Conservation (phyloP, 2,113 vertebrate species). For the Amphilophus citrinellus region DNA sequence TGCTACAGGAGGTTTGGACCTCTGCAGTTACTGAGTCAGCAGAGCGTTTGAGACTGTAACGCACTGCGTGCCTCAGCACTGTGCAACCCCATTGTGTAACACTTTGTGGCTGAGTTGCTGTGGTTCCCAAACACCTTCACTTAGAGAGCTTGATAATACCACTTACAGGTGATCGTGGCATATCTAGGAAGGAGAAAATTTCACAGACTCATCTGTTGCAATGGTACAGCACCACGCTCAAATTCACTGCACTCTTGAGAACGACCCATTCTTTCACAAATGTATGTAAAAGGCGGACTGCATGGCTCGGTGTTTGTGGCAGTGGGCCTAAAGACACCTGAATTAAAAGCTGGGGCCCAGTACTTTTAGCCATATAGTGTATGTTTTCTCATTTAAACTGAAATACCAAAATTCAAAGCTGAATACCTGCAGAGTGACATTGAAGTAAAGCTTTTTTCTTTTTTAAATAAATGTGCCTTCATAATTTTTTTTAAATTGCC, state of each 20-base stretch:
- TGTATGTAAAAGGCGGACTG: neutral
- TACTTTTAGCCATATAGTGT: neutral
- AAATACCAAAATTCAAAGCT: neutral
- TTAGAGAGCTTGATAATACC: neutral
- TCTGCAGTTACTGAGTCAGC: neutral
- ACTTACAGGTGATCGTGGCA: neutral
- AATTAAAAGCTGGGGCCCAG: neutral
- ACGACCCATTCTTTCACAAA: too few species aligned
- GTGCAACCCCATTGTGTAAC: neutral
- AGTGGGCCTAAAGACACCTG: neutral
- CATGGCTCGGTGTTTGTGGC: neutral
- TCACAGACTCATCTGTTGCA: neutral
- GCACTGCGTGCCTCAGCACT: rapidly evolving
- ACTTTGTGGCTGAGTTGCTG: neutral
- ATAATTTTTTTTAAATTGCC: neutral
- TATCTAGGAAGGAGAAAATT: neutral
- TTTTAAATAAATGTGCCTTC: neutral
- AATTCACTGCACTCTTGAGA: neutral
- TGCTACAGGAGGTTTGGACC: neutral
- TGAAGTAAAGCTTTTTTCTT: neutral
- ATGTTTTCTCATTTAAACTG: neutral
- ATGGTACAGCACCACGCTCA: neutral
- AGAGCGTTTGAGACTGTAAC: neutral
- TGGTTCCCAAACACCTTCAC: neutral
- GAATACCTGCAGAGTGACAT: neutral